Percentiles rank a stretch among this genome's conserved stretches.
These are phyloP conservation scores for Echiichthys vipera DNA, from an alignment of 2,797 vertebrate species.

Conservation along the genomic window DNA sequence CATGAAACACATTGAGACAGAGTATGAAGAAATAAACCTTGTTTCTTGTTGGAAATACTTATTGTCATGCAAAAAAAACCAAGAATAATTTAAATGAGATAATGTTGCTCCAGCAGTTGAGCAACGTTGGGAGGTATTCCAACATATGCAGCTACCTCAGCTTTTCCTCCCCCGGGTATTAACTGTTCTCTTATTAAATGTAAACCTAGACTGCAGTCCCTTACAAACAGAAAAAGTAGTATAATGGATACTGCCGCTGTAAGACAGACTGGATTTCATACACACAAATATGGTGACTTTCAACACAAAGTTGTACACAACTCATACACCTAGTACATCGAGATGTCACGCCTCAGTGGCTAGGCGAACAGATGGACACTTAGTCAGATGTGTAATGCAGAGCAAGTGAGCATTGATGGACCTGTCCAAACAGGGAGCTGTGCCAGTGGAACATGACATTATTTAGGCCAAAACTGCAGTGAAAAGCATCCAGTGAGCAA, in stretches of 20 bases:
- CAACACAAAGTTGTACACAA: constrained; percentile 10
- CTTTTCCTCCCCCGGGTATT: constrained; percentile 29
- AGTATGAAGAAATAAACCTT: constrained; percentile 1
- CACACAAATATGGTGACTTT: constrained; percentile 8
- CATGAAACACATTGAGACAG: neutral
- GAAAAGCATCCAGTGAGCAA: constrained; percentile 13
- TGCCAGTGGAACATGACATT: constrained; percentile 31
- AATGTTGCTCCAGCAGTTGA: constrained; percentile 28
- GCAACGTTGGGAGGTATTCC: constrained; percentile 24
- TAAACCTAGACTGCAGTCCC: constrained; percentile 19
- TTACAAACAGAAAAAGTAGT: neutral
- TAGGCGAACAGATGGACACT: constrained; percentile 34
- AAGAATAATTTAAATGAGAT: constrained; percentile 9
- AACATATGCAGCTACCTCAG: constrained; percentile 35
- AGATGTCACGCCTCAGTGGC: constrained; percentile 17
- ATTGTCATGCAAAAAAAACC: neutral
- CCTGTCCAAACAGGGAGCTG: constrained; percentile 42
- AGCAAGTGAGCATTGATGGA: constrained; percentile 35
- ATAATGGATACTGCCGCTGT: neutral
- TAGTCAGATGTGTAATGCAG: constrained; percentile 52
- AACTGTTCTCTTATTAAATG: constrained; percentile 22
- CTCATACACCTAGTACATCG: neutral
- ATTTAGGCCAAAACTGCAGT: constrained; percentile 29
- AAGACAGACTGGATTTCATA: neutral
- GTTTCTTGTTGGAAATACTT: neutral